Base-by-base conservation (phyloP, 2,888 invertebrate species). In the Aporophyla nigra region DNA sequence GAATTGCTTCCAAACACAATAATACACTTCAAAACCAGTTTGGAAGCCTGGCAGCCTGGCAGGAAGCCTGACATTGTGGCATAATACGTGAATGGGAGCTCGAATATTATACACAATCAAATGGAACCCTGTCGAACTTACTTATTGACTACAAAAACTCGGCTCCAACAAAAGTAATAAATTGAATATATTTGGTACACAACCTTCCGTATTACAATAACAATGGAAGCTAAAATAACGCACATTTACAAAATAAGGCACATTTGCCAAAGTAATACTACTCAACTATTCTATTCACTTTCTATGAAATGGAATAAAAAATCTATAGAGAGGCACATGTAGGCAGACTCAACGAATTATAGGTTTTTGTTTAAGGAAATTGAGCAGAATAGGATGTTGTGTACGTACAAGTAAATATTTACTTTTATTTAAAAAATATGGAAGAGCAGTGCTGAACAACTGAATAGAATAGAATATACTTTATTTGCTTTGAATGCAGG, bases 171-270 rank as follows among this genome's bases (percentile, higher is more conserved):
- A 83, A 71, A 76, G 77, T 79, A 86, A 87, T 87, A 87, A 87
- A 87, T 87, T 78, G 62, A 79, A 87, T 87, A 86, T 78, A 80
- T 78, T 78, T 54, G 53, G 71, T 83, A 76, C 85, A 80, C 77
- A 75, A 70, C 80, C 80, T 79, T 79, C 63, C 74, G 78, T 70
- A 87, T 86, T 81, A 83, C 71, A 84, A 86, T 87, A 87, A 87
- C 87, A 87, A 87, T 85, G 76, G 58, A 24, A 24, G 53, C 62
- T 80, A 54, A 66, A 80, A 85, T 74, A 77, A 75, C 67, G 40
- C 65, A 83, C 65, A 58, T 79, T 78, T 80, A 79, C 65, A 43
- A 40, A 80, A 70, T 76, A 73, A 83, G 27, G 33, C 14, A 66
- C 69, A 75, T 82, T 85, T 73, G 59, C 67, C 62, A 76, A 80